A percentile compares a stretch with the other conserved stretches of the same genome.
Evolutionary conservation across 2,113 vertebrate genomes (phyloP).

Genomic region (Mesitornis unicolor): DNA sequence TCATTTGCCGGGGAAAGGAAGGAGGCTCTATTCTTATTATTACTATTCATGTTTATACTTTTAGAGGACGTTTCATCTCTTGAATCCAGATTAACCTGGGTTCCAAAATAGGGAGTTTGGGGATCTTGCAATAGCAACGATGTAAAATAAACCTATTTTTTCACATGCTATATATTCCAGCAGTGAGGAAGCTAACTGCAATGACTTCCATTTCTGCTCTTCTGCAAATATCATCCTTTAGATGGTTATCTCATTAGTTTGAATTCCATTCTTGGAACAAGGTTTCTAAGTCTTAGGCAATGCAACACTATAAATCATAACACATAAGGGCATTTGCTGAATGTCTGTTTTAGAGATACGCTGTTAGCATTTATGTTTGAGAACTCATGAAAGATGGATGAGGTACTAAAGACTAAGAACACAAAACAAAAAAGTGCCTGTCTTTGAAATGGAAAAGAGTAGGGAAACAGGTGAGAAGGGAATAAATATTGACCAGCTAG

Average conservation of each 20-base stretch:
- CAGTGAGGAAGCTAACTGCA: neutral
- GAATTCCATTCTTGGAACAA: neutral
- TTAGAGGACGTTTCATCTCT: neutral
- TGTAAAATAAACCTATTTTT: neutral
- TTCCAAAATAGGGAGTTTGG: neutral
- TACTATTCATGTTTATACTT: neutral
- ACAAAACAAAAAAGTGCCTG: neutral
- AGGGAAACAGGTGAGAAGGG: neutral
- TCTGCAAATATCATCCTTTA: neutral
- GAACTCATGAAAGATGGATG: neutral
- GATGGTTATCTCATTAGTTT: neutral
- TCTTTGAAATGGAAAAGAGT: neutral
- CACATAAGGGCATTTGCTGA: neutral
- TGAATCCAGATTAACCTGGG: neutral
- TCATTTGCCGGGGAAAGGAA: neutral
- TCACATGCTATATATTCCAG: neutral
- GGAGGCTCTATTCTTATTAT: neutral
- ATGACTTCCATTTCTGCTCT: neutral
- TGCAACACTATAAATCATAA: neutral
- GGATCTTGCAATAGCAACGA: neutral
- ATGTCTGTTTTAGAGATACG: neutral
- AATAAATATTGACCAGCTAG: neutral
- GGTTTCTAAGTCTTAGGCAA: neutral
- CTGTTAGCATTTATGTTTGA: neutral
- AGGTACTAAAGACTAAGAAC: neutral